Evolutionary conservation across 1,140 invertebrate genomes (phyloP).

Genomic region (Cheumatopsyche charites): DNA sequence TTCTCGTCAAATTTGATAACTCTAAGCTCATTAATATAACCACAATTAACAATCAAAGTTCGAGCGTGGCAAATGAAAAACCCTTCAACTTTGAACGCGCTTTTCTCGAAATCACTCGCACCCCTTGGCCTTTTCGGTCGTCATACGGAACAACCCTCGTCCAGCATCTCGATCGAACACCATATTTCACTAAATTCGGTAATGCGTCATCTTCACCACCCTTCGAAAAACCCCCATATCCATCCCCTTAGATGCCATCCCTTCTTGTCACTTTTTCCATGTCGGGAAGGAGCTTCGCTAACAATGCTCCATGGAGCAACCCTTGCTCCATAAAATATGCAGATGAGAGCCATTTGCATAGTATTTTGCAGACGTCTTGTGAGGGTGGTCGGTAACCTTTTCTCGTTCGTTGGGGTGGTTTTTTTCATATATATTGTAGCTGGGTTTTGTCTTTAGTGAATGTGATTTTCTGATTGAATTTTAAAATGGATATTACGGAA

Average conservation of each 20-base stretch:
- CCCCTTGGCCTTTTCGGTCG: no score
- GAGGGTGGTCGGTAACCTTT: conserved; percentile 17
- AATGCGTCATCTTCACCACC: conserved; percentile 44
- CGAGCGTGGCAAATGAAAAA: no score
- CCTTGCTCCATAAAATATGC: conserved; percentile 48
- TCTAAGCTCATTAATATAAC: no score
- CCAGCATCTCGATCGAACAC: conserved; percentile 14
- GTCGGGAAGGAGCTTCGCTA: conserved; percentile 22
- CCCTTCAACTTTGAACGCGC: no score
- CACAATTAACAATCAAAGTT: no score
- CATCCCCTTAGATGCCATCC: conserved; percentile 37
- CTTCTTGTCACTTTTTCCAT: conserved; percentile 40
- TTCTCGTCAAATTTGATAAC: no score
- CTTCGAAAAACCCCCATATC: no score
- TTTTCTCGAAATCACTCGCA: no score
- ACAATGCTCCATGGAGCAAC: conserved; percentile 36
- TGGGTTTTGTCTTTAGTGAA: no score
- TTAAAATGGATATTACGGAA: no score
- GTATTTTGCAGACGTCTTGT: conserved; percentile 38
- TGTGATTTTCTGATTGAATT: no score
- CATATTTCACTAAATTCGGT: conserved; percentile 37
- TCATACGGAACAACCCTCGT: background rate
- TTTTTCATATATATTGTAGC: no score
- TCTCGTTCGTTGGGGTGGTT: background rate
- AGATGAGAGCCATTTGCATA: conserved; percentile 48